Conservation (phyloP, 1,140 invertebrate genomes). For the Acyrthosiphon pisum region DNA sequence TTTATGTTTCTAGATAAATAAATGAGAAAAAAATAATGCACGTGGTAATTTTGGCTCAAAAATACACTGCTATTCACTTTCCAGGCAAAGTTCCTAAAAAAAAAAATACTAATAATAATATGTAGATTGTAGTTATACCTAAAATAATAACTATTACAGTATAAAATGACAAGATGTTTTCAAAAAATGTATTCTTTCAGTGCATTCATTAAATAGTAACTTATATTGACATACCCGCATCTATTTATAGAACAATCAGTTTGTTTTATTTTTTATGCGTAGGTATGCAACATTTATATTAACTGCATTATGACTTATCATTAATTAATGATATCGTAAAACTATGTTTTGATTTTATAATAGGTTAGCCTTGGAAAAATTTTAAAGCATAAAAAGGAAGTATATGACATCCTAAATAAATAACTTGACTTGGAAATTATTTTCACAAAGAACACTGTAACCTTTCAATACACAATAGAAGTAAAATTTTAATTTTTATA, state of each 20-base stretch:
- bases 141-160: not conserved
- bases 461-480: too few relatives aligned
- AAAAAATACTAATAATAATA: not conserved
- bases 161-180: not conserved
- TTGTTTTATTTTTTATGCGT: not conserved
- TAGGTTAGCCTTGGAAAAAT: not conserved
- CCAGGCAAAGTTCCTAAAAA: not conserved
- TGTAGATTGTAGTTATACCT: not conserved
- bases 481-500: too few relatives aligned
- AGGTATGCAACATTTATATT: not conserved
- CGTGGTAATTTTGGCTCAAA: not conserved
- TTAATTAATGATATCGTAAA: not conserved
- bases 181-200: not conserved
- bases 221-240: not conserved
- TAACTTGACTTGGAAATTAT: too few relatives aligned
- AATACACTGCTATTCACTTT: not conserved
- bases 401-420: not conserved
- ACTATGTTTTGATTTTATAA: not conserved
- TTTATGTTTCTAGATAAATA: constrained; percentile 23
- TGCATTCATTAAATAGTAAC: not conserved
- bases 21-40: not conserved
- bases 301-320: not conserved
- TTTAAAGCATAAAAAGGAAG: not conserved
- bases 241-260: not conserved
- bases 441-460: too few relatives aligned